Base-by-base conservation (phyloP, 2,888 invertebrate species). In the Chrysolina oricalcia region DNA sequence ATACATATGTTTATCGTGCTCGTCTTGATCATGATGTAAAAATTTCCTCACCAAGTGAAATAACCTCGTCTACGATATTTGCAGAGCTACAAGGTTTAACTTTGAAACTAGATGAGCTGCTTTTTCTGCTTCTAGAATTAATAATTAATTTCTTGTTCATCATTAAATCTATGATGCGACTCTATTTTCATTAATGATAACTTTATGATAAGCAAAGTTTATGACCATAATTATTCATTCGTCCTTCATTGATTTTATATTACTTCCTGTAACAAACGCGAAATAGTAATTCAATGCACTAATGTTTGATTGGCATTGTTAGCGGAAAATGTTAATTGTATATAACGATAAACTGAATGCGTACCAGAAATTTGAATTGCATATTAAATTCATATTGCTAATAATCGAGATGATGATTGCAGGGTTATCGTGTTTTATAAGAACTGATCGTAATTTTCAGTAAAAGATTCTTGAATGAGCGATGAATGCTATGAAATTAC, bases 121-220 rank as follows among this genome's bases (percentile, higher is more conserved):
- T 59, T 27, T 59, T 27, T 59, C 10, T 6, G 35, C 21, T 4
- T n/a, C 59, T 27, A 35, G 59, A 9, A 59, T n/a, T 10, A 17
- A 35, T 35, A 59, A 35, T n/a, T 59, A 35, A 59, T 23, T 35
- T 8, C n/a, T 59, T 59, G 59, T 59, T 59, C n/a, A 35, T 59
- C 17, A 35, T 23, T 27, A 35, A 59, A 59, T 59, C 13, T 56
- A 3, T 21, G 59, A 59, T 35, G 27, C n/a, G 59, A 9, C 17
- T 59, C n/a, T 59, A n/a, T n/a, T 23, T 35, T 59, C 15, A 27
- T 23, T 8, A 59, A 59, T 17, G 59, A 27, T 59, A 27, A 19
- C 56, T 21, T 23, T 21, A 19, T 56, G 46, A 46, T 46, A n/a
- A n/a, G 46, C n/a, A 1, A 8, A 46, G n/a, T 27, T 59, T 59